These are phyloP conservation scores for Thalassoma bifasciatum DNA, from an alignment of 2,113 vertebrate genomes.

Conservation along the genomic window DNA sequence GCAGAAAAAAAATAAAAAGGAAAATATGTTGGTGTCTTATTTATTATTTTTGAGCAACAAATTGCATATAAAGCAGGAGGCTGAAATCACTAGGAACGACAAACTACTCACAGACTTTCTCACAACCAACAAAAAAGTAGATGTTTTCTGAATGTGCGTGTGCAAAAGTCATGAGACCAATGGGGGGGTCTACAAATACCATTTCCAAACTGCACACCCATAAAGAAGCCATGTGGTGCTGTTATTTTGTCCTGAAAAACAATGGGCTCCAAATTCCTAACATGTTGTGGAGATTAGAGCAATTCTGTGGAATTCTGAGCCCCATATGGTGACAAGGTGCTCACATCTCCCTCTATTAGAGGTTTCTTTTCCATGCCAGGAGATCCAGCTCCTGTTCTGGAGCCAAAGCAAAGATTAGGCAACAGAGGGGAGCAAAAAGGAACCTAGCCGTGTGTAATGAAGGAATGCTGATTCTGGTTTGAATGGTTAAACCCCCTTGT, in stretches of 20 bases:
- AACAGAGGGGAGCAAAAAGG: conserved; percentile 30
- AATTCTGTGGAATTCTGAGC: conserved; percentile 63
- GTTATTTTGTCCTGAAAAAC: conserved; percentile 63
- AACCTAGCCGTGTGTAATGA: conserved; percentile 1
- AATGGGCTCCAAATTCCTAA: conserved; percentile 67
- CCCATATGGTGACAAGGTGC: conserved; percentile 75
- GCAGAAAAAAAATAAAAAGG: no score
- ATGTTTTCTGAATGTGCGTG: neutral
- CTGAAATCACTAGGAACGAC: neutral
- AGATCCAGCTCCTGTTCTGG: conserved; percentile 41
- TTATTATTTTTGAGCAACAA: neutral
- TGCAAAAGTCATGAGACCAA: conserved; percentile 14
- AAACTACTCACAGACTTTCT: neutral
- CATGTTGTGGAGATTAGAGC: conserved; percentile 77
- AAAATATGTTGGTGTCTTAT: no score
- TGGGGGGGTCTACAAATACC: conserved; percentile 33
- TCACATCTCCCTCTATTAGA: conserved; percentile 56
- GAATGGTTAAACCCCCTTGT: conserved; percentile 20
- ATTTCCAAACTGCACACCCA: conserved; percentile 30
- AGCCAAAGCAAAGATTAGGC: conserved; percentile 62
- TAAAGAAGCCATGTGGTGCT: conserved; percentile 47
- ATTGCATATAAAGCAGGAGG: neutral
- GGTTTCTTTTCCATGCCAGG: conserved; percentile 53
- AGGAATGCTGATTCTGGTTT: conserved; percentile 28
- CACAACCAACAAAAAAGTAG: neutral